These are phyloP conservation scores for Rhegmatorhina hoffmannsi DNA, from an alignment of 2,113 vertebrate species.

Conservation along the genomic window DNA sequence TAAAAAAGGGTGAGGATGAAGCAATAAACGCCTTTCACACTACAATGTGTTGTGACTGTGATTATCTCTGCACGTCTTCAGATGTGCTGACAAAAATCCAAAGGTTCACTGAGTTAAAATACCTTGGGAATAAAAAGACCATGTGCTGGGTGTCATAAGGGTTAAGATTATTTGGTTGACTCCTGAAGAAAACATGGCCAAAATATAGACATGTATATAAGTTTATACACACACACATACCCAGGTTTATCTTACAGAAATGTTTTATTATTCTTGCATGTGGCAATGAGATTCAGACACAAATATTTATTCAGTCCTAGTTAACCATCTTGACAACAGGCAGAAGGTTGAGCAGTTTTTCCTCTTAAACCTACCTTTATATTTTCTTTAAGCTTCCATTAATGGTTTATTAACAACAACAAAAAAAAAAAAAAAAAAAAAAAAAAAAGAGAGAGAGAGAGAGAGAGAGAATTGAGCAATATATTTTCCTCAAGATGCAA, in stretches of 20 bases:
- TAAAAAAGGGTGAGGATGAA: background rate
- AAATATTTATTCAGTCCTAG: background rate
- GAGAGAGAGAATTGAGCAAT: background rate
- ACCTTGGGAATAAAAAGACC: background rate
- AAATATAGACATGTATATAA: rapidly evolving
- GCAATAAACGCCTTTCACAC: background rate
- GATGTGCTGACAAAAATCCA: background rate
- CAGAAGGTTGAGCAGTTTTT: background rate
- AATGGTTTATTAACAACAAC: background rate
- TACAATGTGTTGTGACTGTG: background rate
- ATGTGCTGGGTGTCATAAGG: background rate
- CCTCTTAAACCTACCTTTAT: background rate
- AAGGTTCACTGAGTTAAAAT: background rate
- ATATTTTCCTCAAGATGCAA: background rate
- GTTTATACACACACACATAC: rapidly evolving
- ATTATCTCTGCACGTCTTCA: background rate
- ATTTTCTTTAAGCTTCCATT: background rate
- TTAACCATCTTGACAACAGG: background rate
- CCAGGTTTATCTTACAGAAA: background rate
- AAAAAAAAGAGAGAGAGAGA: no score
- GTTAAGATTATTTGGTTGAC: background rate
- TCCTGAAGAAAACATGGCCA: background rate
- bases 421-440: background rate
- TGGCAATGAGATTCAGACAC: background rate
- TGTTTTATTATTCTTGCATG: background rate